phyloP scores from a whole-genome alignment of 2,888 invertebrate genomes.

The Chaetogeoica ovagalla region DNA sequence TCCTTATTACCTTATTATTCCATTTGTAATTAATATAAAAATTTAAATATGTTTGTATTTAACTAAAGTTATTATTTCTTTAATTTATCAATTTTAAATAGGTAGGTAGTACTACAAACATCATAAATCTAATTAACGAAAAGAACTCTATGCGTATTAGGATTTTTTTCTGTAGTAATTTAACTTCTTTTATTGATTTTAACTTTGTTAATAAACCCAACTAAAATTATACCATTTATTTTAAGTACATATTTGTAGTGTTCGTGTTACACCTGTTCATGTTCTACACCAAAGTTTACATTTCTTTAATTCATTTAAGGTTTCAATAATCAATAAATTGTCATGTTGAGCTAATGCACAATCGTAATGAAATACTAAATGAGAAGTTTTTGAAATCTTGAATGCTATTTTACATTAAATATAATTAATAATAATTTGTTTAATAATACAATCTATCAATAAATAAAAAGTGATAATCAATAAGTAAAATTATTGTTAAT shows the following conservation, averaged over 20 bases:
- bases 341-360: neutral
- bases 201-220: too few species aligned
- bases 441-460: neutral
- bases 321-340: constrained; percentile 49
- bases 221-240: neutral
- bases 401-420: neutral
- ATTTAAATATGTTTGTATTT: too few species aligned
- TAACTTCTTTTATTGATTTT: too few species aligned
- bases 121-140: too few species aligned
- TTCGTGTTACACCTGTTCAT: neutral
- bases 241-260: neutral
- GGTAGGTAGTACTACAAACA: too few species aligned
- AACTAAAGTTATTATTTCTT: too few species aligned
- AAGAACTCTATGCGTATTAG: too few species aligned
- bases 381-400: neutral
- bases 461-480: neutral
- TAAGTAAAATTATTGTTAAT: too few species aligned
- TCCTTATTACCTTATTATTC: too few species aligned
- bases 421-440: neutral
- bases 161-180: too few species aligned
- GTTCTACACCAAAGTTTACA: neutral
- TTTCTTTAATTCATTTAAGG: constrained; percentile 22
- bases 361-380: constrained; percentile 18
- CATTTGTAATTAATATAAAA: too few species aligned
- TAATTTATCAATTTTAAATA: too few species aligned